Conservation (phyloP, 2,888 invertebrate genomes). For the Cephus rjabovi region DNA sequence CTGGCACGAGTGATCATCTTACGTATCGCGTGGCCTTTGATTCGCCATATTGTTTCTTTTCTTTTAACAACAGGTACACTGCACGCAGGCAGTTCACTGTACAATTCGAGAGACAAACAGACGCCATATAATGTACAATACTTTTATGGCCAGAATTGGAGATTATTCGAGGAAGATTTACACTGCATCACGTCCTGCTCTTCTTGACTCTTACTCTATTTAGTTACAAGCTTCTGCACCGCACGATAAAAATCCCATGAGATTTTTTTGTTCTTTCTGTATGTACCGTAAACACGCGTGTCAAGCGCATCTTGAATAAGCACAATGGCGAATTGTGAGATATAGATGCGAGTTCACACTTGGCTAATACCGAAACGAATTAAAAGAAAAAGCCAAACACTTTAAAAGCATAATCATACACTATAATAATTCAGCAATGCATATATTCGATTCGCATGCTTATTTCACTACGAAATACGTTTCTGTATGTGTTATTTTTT, state of each 20-base stretch:
- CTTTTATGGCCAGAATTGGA: not conserved
- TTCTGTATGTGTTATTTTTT: slow-evolving; percentile 47
- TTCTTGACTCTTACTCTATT: not conserved
- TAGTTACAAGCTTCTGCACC: not conserved
- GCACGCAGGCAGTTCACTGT: not conserved
- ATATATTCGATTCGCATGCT: slow-evolving; percentile 55
- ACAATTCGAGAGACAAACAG: not conserved
- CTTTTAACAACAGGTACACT: not conserved
- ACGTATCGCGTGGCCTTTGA: not conserved
- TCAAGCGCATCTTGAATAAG: not conserved
- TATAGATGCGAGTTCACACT: not conserved
- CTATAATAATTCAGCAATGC: slow-evolving; percentile 53
- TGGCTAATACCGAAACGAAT: not conserved
- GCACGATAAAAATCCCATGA: not conserved
- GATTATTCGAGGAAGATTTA: not conserved
- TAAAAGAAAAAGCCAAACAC: slow-evolving; percentile 45
- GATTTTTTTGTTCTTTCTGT: not conserved
- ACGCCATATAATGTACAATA: not conserved
- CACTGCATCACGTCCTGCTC: not conserved
- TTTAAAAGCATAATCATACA: slow-evolving; percentile 45
- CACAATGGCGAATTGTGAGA: not conserved
- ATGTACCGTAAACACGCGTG: not conserved
- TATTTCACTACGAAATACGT: slow-evolving; percentile 42
- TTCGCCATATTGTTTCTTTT: not conserved
- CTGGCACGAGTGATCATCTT: not conserved